phyloP scores from a whole-genome alignment of 2,797 vertebrate species.

The Limnodromus scolopaceus region DNA sequence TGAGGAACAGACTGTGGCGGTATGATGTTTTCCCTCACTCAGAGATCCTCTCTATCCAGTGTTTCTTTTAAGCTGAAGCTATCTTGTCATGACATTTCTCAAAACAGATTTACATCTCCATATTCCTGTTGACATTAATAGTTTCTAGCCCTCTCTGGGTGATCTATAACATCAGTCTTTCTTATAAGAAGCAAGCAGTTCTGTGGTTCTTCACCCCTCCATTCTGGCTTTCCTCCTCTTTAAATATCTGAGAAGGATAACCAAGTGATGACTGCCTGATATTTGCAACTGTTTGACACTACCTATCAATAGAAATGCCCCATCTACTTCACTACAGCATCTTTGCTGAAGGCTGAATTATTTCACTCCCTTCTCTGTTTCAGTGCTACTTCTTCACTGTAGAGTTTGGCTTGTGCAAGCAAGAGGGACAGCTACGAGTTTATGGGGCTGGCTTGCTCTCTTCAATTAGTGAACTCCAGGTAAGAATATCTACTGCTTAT shows the following conservation, averaged over 20 bases:
- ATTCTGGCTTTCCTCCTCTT: not conserved
- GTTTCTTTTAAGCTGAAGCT: not conserved
- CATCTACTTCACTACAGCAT: not conserved
- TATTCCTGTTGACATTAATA: not conserved
- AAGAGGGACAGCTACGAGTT: slow-evolving; percentile 92
- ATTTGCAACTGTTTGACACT: not conserved
- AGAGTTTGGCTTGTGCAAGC: slow-evolving; percentile 98
- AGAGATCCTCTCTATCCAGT: not conserved
- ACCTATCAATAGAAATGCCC: not conserved
- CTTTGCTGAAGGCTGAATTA: not conserved
- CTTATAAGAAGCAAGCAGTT: not conserved
- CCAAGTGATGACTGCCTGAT: not conserved
- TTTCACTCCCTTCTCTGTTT: slow-evolving; percentile 27
- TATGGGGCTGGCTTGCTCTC: slow-evolving; percentile 97
- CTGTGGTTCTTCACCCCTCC: not conserved
- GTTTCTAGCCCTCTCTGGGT: not conserved
- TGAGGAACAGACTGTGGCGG: not conserved
- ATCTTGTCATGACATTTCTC: not conserved
- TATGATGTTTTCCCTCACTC: not conserved
- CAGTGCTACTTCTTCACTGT: slow-evolving; percentile 99
- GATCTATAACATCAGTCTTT: not conserved
- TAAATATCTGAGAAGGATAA: not conserved
- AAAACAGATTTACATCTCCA: not conserved
- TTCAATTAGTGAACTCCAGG: slow-evolving; percentile 94
- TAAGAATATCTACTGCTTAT: slow-evolving; percentile 7